phyloP scores from a whole-genome alignment of 2,797 vertebrate genomes.

The Gymnoscopelus braueri region DNA sequence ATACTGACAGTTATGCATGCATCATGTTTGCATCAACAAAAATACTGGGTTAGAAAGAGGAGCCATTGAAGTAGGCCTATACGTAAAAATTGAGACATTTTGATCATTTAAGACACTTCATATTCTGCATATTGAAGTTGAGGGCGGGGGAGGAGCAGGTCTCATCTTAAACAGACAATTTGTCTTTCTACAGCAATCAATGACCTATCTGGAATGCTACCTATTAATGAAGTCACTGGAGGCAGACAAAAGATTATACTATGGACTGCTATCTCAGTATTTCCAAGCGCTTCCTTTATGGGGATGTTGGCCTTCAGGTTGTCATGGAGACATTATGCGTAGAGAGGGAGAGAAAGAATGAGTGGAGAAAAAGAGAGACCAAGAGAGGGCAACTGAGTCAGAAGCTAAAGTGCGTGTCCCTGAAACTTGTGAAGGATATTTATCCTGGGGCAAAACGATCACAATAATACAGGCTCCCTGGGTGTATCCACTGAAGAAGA shows the following conservation, averaged over 20 bases:
- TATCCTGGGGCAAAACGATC: slow-evolving; percentile 56
- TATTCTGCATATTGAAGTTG: background rate
- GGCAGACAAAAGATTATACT: slow-evolving; percentile 33
- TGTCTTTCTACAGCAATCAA: too few relatives aligned
- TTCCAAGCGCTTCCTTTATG: slow-evolving; percentile 48
- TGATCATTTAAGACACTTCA: background rate
- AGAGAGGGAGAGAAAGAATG: slow-evolving; percentile 24
- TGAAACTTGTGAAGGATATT: slow-evolving; percentile 78
- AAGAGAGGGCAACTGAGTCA: slow-evolving; percentile 60
- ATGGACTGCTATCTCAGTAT: slow-evolving; percentile 28
- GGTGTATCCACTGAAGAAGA: slow-evolving; percentile 43
- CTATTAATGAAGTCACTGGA: background rate
- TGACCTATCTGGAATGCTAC: too few relatives aligned
- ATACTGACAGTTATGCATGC: too few relatives aligned
- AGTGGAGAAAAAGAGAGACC: slow-evolving; percentile 3
- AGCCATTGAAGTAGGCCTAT: background rate
- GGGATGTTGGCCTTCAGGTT: slow-evolving; percentile 73
- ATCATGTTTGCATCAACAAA: too few relatives aligned
- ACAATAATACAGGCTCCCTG: slow-evolving; percentile 49
- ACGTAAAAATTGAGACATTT: background rate
- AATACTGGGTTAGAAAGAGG: too few relatives aligned
- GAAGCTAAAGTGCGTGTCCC: slow-evolving; percentile 71
- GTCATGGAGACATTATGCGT: slow-evolving; percentile 66
- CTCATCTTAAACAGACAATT: too few relatives aligned
- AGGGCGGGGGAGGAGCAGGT: too few relatives aligned